Evolutionary conservation across 2,888 invertebrate species (phyloP).

Genomic region (Clitarchus hookeri): DNA sequence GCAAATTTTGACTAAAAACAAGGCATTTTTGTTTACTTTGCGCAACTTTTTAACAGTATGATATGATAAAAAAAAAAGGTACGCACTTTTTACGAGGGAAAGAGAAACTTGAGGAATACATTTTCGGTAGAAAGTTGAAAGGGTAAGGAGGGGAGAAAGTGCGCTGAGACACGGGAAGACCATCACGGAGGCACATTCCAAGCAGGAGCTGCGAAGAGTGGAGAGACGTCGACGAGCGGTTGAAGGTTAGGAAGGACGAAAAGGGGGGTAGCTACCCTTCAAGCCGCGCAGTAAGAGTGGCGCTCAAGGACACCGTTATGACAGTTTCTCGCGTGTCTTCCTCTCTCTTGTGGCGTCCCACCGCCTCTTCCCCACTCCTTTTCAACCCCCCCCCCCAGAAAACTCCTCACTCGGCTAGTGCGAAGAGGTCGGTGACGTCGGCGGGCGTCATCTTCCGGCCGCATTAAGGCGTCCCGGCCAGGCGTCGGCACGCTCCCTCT

Average conservation of each 20-base stretch:
- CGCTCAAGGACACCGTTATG: not conserved
- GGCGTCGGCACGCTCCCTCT: not conserved
- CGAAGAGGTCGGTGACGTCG: not conserved
- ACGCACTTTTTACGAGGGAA: not conserved
- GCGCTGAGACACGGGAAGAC: not conserved
- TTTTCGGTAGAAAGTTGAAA: not conserved
- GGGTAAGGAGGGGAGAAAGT: not conserved
- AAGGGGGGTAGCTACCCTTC: not conserved
- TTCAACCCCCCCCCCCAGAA: not conserved
- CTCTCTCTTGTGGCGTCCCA: not conserved
- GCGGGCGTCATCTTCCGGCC: not conserved
- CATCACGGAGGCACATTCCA: not conserved
- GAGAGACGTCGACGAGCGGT: not conserved
- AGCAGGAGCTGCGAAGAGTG: not conserved
- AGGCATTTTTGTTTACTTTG: no score
- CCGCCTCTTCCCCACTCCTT: not conserved
- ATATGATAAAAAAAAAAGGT: no score
- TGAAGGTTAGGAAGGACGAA: not conserved
- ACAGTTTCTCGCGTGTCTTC: not conserved
- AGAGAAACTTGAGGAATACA: not conserved
- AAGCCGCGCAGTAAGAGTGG: not conserved
- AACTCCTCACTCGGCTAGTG: not conserved
- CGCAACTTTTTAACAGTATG: no score
- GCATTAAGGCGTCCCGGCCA: not conserved
- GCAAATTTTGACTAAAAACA: no score